phyloP scores from a whole-genome alignment of 2,797 vertebrate species.

The Platyrinchus mystaceus region DNA sequence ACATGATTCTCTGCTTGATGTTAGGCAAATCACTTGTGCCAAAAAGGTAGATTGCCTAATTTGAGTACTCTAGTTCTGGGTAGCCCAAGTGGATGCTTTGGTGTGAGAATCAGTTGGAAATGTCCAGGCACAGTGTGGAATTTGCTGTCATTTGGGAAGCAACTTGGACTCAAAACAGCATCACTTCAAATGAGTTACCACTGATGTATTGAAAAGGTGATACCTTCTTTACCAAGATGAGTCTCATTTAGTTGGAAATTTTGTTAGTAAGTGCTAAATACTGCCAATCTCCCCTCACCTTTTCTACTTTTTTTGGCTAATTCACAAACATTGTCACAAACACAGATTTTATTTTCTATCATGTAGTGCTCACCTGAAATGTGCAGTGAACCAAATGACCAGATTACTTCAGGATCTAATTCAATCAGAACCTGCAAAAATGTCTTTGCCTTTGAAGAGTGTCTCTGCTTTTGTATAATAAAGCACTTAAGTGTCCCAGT shows the following conservation, averaged over 20 bases:
- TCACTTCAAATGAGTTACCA: neutral
- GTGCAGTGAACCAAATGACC: neutral
- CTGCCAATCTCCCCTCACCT: neutral
- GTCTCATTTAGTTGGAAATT: neutral
- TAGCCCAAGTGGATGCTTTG: neutral
- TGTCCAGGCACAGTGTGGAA: neutral
- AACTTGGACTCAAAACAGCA: neutral
- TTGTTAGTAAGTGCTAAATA: neutral
- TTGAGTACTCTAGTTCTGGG: neutral
- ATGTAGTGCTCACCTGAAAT: neutral
- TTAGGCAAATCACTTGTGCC: neutral
- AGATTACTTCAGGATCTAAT: neutral
- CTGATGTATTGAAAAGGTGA: neutral
- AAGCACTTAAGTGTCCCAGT: neutral
- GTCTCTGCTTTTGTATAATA: conserved; percentile 20
- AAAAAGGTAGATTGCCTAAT: neutral
- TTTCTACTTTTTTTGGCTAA: neutral
- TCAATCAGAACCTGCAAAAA: neutral
- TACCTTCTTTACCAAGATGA: neutral
- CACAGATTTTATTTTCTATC: neutral
- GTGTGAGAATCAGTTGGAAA: neutral
- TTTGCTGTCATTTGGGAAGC: neutral
- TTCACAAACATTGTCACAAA: neutral
- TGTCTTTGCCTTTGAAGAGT: conserved; percentile 3
- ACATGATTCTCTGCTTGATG: neutral